Percentiles rank a stretch among this genome's conserved stretches.
phyloP scores from a whole-genome alignment of 2,888 invertebrate species.

The Ophion ellenae region DNA sequence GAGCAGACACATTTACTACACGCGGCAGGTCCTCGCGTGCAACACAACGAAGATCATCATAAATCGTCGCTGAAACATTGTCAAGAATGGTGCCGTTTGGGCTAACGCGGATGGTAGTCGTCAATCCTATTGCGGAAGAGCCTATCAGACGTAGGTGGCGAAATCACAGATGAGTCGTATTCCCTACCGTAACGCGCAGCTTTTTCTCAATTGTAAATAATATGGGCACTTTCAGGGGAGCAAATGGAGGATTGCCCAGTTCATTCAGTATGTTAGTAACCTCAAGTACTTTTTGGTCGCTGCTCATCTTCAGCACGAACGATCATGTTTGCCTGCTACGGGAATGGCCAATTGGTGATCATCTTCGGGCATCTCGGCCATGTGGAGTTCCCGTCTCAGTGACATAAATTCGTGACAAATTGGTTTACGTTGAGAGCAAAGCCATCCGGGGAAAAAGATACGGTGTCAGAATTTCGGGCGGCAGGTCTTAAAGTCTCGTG shows the following conservation, averaged over 20 bases:
- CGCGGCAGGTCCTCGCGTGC: background rate
- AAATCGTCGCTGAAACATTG: conserved; percentile 13
- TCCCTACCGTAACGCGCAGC: too few species aligned
- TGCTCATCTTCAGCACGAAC: too few species aligned
- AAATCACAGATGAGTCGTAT: too few species aligned
- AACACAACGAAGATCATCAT: conserved; percentile 8
- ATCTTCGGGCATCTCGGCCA: background rate
- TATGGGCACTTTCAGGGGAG: too few species aligned
- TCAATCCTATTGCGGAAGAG: background rate
- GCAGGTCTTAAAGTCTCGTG: conserved; percentile 44
- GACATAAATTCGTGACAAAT: conserved; percentile 76
- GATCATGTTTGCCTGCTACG: too few species aligned
- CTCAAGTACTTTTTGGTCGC: too few species aligned
- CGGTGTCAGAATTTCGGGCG: conserved; percentile 45
- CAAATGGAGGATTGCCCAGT: too few species aligned
- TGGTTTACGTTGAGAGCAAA: conserved; percentile 73
- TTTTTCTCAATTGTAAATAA: too few species aligned
- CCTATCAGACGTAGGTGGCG: too few species aligned
- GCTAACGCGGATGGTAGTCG: background rate
- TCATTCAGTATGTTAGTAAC: too few species aligned
- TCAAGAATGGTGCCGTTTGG: background rate
- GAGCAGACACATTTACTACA: conserved; percentile 54
- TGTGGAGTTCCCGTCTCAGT: conserved; percentile 5
- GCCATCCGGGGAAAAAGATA: conserved; percentile 40
- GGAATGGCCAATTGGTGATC: conserved; percentile 16